A percentile compares a stretch with the other conserved stretches of the same genome.
These are phyloP conservation scores for Ctenomys sociabilis DNA, from an alignment of 2,113 vertebrate species.

Conservation along the genomic window DNA sequence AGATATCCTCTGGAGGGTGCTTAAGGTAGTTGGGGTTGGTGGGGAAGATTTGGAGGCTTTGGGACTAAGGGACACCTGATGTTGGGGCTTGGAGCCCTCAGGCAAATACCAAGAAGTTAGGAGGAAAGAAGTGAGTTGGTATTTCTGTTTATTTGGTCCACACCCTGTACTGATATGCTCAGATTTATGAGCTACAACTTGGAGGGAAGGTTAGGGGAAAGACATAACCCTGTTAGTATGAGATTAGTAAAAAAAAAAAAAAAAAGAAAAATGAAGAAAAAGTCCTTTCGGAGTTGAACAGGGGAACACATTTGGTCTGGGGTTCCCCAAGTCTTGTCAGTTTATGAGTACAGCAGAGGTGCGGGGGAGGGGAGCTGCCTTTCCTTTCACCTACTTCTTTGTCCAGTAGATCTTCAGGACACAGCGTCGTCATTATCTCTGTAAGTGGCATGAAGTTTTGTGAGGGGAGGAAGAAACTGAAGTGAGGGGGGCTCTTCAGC, in stretches of 20 bases:
- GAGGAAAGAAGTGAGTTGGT: neutral
- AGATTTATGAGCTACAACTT: slow-evolving; percentile 1
- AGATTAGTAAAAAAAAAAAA: neutral
- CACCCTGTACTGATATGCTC: slow-evolving; percentile 43
- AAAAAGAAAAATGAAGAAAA: neutral
- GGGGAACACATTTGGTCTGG: neutral
- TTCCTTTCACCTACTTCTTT: slow-evolving; percentile 40
- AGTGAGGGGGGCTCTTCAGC: neutral
- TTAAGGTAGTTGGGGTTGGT: neutral
- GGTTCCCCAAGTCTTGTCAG: neutral
- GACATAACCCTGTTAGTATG: neutral
- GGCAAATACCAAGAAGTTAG: neutral
- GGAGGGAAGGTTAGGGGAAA: neutral
- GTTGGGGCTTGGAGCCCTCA: neutral
- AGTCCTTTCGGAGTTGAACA: neutral
- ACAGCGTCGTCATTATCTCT: slow-evolving; percentile 76
- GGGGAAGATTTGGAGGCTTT: slow-evolving; percentile 1
- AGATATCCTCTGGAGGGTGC: neutral
- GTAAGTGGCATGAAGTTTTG: slow-evolving; percentile 82
- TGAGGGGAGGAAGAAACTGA: neutral
- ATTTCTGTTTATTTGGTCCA: slow-evolving; percentile 52
- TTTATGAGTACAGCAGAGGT: neutral
- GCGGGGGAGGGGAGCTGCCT: neutral
- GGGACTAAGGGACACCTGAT: neutral
- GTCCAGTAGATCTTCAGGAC: slow-evolving; percentile 81